Conservation (phyloP, 1,140 invertebrate species). For the Dreissena rostriformis region DNA sequence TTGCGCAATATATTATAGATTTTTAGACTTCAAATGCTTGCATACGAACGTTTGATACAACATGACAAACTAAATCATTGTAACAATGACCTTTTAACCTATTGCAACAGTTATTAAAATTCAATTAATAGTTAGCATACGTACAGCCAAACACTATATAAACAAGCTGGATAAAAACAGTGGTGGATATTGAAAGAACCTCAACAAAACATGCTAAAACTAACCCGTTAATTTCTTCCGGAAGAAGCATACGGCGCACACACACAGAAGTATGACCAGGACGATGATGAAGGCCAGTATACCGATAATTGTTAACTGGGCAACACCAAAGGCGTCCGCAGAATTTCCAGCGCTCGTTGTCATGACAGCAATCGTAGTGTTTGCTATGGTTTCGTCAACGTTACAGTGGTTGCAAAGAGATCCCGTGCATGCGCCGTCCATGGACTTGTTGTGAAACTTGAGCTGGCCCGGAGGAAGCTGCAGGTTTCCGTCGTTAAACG, state of each 20-base stretch:
- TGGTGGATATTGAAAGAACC: too few relatives aligned
- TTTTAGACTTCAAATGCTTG: too few relatives aligned
- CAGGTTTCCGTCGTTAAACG: conserved; percentile 53
- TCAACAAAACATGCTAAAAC: not conserved
- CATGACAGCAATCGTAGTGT: conserved; percentile 1
- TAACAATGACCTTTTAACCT: too few relatives aligned
- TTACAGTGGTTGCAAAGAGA: conserved; percentile 44
- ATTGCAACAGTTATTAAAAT: too few relatives aligned
- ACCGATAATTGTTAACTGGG: conserved; percentile 62
- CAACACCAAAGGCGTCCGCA: conserved; percentile 49
- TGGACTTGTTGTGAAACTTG: conserved; percentile 43
- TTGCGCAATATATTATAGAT: too few relatives aligned
- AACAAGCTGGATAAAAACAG: too few relatives aligned
- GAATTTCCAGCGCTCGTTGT: conserved; percentile 36
- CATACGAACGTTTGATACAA: too few relatives aligned
- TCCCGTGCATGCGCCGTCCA: conserved; percentile 43
- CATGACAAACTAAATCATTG: too few relatives aligned
- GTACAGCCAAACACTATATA: too few relatives aligned
- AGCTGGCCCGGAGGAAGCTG: conserved; percentile 29
- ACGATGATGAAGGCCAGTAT: conserved; percentile 57
- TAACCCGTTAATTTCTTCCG: conserved; percentile 58
- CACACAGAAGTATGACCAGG: conserved; percentile 52
- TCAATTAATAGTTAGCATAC: too few relatives aligned
- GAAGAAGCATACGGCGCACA: conserved; percentile 58
- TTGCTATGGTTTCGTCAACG: not conserved